These are phyloP conservation scores for Steinernema feltiae DNA, from an alignment of 1,140 invertebrate species.

Conservation along the genomic window DNA sequence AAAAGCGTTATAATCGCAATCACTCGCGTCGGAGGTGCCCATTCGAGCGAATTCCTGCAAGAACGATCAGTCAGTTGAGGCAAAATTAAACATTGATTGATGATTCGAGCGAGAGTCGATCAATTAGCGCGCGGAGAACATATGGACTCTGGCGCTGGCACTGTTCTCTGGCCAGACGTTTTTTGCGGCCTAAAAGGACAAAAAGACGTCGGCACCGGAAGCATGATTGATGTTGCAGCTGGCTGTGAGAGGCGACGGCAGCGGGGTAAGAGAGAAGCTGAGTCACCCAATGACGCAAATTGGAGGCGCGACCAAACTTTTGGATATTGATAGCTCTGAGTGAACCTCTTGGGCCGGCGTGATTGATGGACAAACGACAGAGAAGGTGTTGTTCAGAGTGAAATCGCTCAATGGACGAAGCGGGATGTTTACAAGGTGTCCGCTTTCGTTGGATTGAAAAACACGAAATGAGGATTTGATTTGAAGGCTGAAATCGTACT, in stretches of 20 bases:
- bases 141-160: not conserved
- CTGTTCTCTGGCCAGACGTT: not conserved
- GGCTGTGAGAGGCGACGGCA: not conserved
- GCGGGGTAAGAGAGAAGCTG: not conserved
- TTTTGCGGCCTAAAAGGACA: not conserved
- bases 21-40: constrained; percentile 53
- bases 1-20: constrained; percentile 55
- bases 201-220: too few species aligned
- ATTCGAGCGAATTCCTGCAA: constrained; percentile 51
- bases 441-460: not conserved
- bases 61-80: not conserved
- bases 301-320: not conserved
- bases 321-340: not conserved
- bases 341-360: not conserved
- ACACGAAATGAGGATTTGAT: too few species aligned
- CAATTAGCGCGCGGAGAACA: not conserved
- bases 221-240: not conserved
- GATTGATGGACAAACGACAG: not conserved
- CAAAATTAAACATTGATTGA: not conserved
- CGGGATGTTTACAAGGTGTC: too few species aligned
- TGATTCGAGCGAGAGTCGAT: not conserved
- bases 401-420: too few species aligned
- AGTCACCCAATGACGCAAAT: not conserved
- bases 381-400: too few species aligned
- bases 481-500: too few species aligned